Evolutionary conservation across 2,888 invertebrate species (phyloP).

Genomic region (Deilephila elpenor): DNA sequence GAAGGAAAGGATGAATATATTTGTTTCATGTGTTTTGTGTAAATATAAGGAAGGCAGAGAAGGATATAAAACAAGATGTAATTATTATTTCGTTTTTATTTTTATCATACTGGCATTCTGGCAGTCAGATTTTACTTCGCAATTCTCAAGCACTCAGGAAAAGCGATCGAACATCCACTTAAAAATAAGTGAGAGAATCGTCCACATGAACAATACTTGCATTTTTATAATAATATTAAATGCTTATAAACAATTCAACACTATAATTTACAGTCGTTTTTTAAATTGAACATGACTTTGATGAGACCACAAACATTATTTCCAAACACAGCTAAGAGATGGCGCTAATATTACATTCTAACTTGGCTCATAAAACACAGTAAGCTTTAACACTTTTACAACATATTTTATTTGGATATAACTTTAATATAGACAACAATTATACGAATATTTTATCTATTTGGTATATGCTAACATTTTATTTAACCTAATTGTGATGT

Average conservation of each 20-base stretch:
- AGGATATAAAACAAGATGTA: conserved; percentile 33
- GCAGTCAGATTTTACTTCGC: conserved; percentile 50
- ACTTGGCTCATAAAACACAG: too few species aligned
- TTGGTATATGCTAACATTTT: neutral
- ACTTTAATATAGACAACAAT: too few species aligned
- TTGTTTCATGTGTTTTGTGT: too few species aligned
- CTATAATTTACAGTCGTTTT: conserved; percentile 15
- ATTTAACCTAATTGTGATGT: conserved; percentile 16
- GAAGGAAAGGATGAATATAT: too few species aligned
- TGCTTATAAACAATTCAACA: conserved; percentile 59
- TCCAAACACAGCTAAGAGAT: conserved; percentile 21
- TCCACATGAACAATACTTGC: conserved; percentile 38
- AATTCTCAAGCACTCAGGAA: conserved; percentile 19
- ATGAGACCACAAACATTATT: conserved; percentile 32
- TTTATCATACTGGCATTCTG: conserved; percentile 55
- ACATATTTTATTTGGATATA: too few species aligned
- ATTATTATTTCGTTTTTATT: conserved; percentile 40
- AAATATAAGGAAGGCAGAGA: too few species aligned
- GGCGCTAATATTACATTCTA: neutral
- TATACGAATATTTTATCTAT: too few species aligned
- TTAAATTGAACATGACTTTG: conserved; percentile 37
- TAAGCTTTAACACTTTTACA: too few species aligned
- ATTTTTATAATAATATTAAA: conserved; percentile 50
- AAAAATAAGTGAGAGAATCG: conserved; percentile 50
- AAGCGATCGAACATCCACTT: conserved; percentile 37